Percentiles rank a stretch among this genome's conserved stretches.
Conservation (phyloP, 2,113 vertebrate genomes). For the Sphaerodactylus townsendi region DNA sequence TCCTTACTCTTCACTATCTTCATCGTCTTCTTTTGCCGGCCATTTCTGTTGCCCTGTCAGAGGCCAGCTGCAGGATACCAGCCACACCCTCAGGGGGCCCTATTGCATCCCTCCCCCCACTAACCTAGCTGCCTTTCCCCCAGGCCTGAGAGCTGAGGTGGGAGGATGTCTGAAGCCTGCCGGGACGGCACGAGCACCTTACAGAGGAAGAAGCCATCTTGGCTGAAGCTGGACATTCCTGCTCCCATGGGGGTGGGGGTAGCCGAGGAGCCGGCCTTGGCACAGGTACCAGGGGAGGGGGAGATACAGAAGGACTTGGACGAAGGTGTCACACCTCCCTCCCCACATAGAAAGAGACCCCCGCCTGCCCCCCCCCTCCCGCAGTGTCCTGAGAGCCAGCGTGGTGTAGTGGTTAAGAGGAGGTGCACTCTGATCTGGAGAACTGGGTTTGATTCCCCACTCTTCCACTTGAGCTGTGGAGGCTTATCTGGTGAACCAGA, state of each 20-base stretch:
- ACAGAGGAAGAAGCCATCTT: constrained; percentile 96
- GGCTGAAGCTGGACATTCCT: constrained; percentile 95
- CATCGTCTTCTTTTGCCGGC: no score
- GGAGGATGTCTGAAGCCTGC: constrained; percentile 87
- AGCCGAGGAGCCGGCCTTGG: constrained; percentile 81
- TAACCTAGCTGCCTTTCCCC: not conserved
- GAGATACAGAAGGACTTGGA: not conserved
- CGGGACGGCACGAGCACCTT: constrained; percentile 94
- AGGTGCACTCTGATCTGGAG: no score
- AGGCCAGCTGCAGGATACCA: no score
- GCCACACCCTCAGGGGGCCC: not conserved
- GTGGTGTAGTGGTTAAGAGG: no score
- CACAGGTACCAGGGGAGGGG: constrained; percentile 77
- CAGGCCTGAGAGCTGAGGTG: constrained; percentile 74
- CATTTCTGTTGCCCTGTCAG: no score
- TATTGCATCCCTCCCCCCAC: not conserved
- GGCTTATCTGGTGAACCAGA: no score
- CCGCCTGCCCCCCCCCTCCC: no score
- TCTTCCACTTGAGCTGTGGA: no score
- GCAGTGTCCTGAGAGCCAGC: no score
- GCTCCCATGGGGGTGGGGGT: constrained; percentile 73
- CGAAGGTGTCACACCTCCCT: not conserved
- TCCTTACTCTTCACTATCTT: no score
- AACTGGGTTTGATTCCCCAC: no score
- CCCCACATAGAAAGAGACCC: no score